phyloP scores from a whole-genome alignment of 2,888 invertebrate species.

The Drosophila kanekoi region DNA sequence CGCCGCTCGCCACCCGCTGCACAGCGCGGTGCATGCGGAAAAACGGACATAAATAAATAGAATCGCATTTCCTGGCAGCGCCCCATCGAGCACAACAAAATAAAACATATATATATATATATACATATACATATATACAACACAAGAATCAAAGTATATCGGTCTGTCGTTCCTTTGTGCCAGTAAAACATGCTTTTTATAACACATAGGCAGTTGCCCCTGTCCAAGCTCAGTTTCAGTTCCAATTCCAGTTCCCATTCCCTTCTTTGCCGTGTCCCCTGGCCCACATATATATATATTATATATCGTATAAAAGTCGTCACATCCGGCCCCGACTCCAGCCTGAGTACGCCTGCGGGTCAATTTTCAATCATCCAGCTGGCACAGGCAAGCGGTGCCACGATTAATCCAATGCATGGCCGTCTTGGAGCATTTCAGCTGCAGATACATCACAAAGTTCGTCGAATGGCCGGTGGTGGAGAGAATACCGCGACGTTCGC shows the following conservation, averaged over 20 bases:
- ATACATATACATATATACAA: conserved; percentile 23
- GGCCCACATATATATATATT: conserved; percentile 4
- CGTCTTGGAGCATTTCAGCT: conserved; percentile 88
- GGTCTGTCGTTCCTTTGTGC: conserved; percentile 30
- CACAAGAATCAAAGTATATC: conserved; percentile 52
- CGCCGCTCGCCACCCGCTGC: not conserved
- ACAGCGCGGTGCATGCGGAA: conserved; percentile 17
- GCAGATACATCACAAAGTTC: conserved; percentile 92
- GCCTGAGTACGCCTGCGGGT: conserved; percentile 28
- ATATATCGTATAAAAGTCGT: conserved; percentile 28
- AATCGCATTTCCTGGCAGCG: conserved; percentile 47
- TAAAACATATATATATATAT: conserved; percentile 8
- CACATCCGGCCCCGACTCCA: conserved; percentile 30
- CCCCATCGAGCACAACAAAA: conserved; percentile 5
- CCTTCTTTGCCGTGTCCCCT: conserved; percentile 1
- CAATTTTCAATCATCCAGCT: conserved; percentile 86
- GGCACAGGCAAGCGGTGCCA: conserved; percentile 91
- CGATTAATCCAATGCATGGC: conserved; percentile 91
- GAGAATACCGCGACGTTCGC: conserved; percentile 90
- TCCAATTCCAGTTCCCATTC: conserved; percentile 23
- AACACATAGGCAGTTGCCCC: conserved; percentile 21
- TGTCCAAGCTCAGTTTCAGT: conserved; percentile 22
- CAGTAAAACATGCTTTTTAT: conserved; percentile 18
- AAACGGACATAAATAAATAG: conserved; percentile 60
- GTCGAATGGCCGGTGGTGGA: conserved; percentile 94